These are phyloP conservation scores for Macaca fascicularis DNA, from an alignment of 2,113 vertebrate species.

Conservation along the genomic window DNA sequence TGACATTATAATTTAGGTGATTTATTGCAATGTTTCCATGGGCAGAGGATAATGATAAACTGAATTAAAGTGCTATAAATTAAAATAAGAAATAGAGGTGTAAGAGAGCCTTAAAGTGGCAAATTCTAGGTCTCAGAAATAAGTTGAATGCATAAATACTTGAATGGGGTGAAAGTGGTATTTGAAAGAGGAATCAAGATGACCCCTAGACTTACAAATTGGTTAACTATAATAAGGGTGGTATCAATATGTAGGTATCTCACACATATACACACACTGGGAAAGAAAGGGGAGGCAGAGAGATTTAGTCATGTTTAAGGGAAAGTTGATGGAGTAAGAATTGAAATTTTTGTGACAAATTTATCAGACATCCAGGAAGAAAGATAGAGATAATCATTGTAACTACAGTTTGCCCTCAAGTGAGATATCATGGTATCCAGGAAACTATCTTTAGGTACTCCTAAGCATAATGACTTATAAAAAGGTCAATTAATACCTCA, in stretches of 20 bases:
- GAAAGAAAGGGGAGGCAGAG: neutral
- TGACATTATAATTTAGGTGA: neutral
- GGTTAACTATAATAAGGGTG: neutral
- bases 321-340: neutral
- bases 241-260: neutral
- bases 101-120: neutral
- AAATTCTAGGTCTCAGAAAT: neutral
- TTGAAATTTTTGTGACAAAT: neutral
- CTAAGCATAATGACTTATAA: neutral
- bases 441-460: neutral
- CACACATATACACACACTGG: neutral
- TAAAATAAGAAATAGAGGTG: neutral
- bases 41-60: neutral
- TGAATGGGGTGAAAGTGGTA: neutral
- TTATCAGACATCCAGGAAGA: neutral
- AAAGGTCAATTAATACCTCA: neutral
- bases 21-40: neutral
- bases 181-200: neutral
- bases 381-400: too few relatives aligned
- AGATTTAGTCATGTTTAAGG: neutral
- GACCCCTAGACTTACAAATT: neutral
- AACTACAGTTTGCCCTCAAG: neutral
- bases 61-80: neutral
- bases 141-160: neutral
- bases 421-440: neutral